Conservation (phyloP, 2,797 vertebrate genomes). For the Alectoris magna region DNA sequence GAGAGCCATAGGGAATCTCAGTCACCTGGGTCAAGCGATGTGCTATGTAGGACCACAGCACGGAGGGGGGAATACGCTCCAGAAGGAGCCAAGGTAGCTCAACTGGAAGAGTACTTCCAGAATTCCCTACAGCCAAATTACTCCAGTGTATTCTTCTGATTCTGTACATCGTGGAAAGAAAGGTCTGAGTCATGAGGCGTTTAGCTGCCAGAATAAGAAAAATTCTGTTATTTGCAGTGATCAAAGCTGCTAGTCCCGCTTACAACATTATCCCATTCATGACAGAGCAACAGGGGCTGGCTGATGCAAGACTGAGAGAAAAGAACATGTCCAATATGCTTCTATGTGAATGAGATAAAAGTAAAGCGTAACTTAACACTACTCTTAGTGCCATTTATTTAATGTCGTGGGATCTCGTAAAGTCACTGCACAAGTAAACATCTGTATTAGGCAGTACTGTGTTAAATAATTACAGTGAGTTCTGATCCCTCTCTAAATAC, state of each 20-base stretch:
- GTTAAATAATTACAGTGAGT: accelerated
- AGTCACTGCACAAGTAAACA: not conserved
- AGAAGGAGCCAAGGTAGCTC: not conserved
- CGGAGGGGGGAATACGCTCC: not conserved
- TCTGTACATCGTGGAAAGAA: not conserved
- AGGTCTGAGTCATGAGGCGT: accelerated
- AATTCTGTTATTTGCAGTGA: not conserved
- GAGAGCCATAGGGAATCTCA: not conserved
- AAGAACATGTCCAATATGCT: not conserved
- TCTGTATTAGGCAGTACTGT: not conserved
- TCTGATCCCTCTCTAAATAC: not conserved
- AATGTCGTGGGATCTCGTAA: not conserved
- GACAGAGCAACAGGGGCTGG: not conserved
- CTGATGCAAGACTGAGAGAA: not conserved
- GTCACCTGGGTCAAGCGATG: not conserved
- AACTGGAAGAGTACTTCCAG: not conserved
- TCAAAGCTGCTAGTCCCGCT: not conserved
- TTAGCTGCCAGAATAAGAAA: not conserved
- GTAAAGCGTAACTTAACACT: not conserved
- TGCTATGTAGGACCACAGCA: not conserved
- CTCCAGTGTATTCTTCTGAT: not conserved
- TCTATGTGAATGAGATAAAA: not conserved
- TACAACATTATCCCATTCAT: not conserved
- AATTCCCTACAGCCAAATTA: not conserved
- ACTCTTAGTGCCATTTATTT: not conserved